Percentiles rank a stretch among this genome's conserved stretches.
These are phyloP conservation scores for Megalurothrips usitatus DNA, from an alignment of 2,888 invertebrate genomes.

Conservation along the genomic window DNA sequence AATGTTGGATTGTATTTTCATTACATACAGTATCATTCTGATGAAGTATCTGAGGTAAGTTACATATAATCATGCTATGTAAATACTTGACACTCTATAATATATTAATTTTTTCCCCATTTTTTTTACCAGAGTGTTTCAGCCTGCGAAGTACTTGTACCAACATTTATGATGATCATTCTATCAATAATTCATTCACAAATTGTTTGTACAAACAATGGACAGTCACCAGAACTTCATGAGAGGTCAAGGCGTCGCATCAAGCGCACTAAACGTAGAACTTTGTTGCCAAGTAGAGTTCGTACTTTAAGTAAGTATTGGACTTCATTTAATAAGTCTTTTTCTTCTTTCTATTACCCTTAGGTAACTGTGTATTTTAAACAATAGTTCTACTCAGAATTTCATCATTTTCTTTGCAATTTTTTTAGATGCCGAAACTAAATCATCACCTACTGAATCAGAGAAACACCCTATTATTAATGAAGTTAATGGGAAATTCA, in stretches of 20 bases:
- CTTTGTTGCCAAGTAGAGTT: neutral
- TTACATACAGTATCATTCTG: constrained; percentile 37
- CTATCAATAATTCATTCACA: constrained; percentile 75
- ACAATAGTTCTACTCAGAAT: neutral
- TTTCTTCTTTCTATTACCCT: neutral
- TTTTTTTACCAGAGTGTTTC: constrained; percentile 52
- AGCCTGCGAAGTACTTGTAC: constrained; percentile 66
- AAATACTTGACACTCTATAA: neutral
- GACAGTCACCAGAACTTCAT: constrained; percentile 37
- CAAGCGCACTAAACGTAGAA: constrained; percentile 38
- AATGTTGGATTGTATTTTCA: constrained; percentile 57
- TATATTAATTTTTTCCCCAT: constrained; percentile 22
- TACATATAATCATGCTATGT: constrained; percentile 26
- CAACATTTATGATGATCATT: constrained; percentile 66
- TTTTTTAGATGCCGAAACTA: constrained; percentile 39
- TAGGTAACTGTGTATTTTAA: too few species aligned
- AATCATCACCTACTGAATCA: constrained; percentile 41
- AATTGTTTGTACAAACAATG: constrained; percentile 65
- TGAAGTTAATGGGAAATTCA: constrained; percentile 36
- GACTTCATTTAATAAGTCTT: neutral
- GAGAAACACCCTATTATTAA: constrained; percentile 36
- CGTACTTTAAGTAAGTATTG: constrained; percentile 20
- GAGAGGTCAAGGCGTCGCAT: constrained; percentile 34
- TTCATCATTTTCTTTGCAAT: neutral
- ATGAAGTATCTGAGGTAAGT: constrained; percentile 50